Evolutionary conservation across 2,888 invertebrate species (phyloP), one percentile per base, ranked within the genome.

Genomic region (Drosophila anomalata): DNA sequence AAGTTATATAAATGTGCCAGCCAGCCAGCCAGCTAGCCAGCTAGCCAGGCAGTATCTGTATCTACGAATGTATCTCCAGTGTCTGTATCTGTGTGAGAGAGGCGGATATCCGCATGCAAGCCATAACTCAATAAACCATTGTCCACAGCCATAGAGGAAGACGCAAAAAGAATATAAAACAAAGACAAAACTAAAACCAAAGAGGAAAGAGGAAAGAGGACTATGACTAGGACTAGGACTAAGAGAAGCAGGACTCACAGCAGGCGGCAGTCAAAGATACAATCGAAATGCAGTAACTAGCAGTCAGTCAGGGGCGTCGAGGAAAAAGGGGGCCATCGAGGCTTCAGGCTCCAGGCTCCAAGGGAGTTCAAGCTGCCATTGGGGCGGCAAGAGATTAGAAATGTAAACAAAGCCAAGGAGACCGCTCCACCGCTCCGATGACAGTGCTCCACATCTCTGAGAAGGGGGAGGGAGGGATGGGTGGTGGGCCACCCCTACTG

Each of bases 51-150:
- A 42, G 52, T 44, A 48, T 22, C 9, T 50, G 20, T 53, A 22
- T 57, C 24, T 31, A 39, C 52, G 57, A 57, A 11, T 52, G 47
- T 44, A 14, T 42, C 29, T 69, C 58, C 14, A 44, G 3, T 60
- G 33, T 56, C 22, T 31, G 60, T 73, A 61, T 76, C 59, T 54
- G 54, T 81, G 71, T 63, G 47, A 54, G 67, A 59, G 68, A 61
- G 54, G 82, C 88, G 84, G 84, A 84, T 75, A 88, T 84, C 84
- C 84, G 84, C 84, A 88, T 84, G 88, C 88, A 84, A 83, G 80
- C 88, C 80, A 84, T 84, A 84, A 84, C 88, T 84, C 84, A 84
- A 84, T 84, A 84, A 83, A 80, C 76, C 84, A 84, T 86, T 83
- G 84, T 86, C 72, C 87, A 59, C 58, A 78, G 78, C 73, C 77